phyloP scores from a whole-genome alignment of 35 echinoderm and acorn worm species.

The Ophiothrix spiculata region DNA sequence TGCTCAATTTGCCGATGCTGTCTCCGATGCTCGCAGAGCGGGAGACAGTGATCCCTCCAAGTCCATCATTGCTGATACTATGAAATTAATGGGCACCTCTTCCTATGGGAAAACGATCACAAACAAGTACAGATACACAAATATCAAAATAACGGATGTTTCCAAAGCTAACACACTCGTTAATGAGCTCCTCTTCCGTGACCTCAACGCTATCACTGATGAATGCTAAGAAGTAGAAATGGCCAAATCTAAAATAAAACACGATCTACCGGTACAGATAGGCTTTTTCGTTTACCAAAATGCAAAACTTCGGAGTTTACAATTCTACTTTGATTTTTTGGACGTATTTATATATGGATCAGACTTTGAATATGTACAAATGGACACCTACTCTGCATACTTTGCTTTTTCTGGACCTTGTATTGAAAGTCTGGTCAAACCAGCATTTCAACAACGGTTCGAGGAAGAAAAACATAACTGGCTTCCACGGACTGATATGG shows the following conservation, averaged over 20 bases:
- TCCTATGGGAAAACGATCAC: too few relatives aligned
- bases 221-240: slow-evolving; percentile 35
- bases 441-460: too few relatives aligned
- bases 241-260: slow-evolving; percentile 20
- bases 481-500: too few relatives aligned
- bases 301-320: slow-evolving; percentile 27
- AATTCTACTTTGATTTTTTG: slow-evolving; percentile 61
- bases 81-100: slow-evolving; percentile 44
- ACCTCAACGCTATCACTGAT: background rate
- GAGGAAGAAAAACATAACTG: too few relatives aligned
- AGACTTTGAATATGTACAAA: slow-evolving; percentile 28
- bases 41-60: slow-evolving; percentile 31
- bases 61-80: slow-evolving; percentile 41
- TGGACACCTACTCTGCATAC: slow-evolving; percentile 52
- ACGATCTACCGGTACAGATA: slow-evolving; percentile 35
- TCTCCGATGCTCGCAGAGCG: slow-evolving; percentile 28
- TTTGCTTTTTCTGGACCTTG: background rate
- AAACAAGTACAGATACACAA: too few relatives aligned
- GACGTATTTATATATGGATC: background rate
- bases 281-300: slow-evolving; percentile 36
- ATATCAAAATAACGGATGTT: too few relatives aligned
- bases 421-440: slow-evolving; percentile 18
- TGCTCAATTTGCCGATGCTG: slow-evolving; percentile 33
- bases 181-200: background rate
- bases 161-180: background rate